phyloP scores from a whole-genome alignment of 1,140 invertebrate species.

The Drosophila azteca region DNA sequence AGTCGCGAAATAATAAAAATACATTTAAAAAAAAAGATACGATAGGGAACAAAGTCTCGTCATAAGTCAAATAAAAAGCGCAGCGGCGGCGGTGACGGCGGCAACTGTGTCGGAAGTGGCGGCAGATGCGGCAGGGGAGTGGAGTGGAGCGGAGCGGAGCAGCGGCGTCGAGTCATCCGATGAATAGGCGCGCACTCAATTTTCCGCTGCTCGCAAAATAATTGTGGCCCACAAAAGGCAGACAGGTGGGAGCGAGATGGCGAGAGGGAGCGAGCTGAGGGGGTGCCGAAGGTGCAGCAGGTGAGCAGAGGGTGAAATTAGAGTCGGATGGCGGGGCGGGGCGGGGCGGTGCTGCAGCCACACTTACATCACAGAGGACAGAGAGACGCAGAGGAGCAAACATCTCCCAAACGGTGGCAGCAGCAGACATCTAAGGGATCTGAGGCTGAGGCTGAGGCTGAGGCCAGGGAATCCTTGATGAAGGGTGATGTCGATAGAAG shows the following conservation, averaged over 20 bases:
- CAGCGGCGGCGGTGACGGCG: slow-evolving; percentile 47
- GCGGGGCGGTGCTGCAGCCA: no score
- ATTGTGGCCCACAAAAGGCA: slow-evolving; percentile 47
- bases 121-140: neutral
- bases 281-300: no score
- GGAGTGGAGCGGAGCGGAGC: no score
- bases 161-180: slow-evolving; percentile 49
- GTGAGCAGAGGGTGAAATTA: no score
- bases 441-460: no score
- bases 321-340: no score
- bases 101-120: slow-evolving; percentile 58
- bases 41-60: slow-evolving; percentile 62
- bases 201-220: slow-evolving; percentile 55
- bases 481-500: no score
- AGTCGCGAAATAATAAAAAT: slow-evolving; percentile 27
- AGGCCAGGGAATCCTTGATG: no score
- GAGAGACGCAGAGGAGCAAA: no score
- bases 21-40: slow-evolving; percentile 26
- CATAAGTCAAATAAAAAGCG: slow-evolving; percentile 81
- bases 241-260: slow-evolving; percentile 19
- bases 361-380: no score
- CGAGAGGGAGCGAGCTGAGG: neutral
- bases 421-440: no score
- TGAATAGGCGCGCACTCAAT: slow-evolving; percentile 71
- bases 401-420: no score